These are phyloP conservation scores for Amphiprion percula DNA, from an alignment of 2,113 vertebrate species.

Conservation along the genomic window DNA sequence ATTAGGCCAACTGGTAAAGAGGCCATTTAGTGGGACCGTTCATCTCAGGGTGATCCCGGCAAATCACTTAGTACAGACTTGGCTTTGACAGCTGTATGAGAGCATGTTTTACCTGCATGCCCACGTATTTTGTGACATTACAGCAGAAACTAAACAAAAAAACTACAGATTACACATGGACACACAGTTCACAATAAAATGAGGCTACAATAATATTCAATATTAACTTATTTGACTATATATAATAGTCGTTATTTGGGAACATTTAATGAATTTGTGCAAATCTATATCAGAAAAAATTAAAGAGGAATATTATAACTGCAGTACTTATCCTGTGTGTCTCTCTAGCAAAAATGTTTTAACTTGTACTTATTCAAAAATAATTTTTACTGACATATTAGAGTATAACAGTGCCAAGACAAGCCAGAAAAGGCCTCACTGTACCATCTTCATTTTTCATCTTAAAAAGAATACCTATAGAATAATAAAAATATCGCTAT, in stretches of 20 bases:
- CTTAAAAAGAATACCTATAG: not conserved
- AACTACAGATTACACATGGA: not conserved
- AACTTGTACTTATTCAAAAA: conserved; percentile 3
- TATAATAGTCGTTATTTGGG: not conserved
- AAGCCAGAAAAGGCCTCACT: conserved; percentile 31
- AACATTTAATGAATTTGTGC: not conserved
- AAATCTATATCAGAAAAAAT: not conserved
- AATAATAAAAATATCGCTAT: conserved; percentile 10
- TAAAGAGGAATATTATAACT: not conserved
- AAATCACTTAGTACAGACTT: conserved; percentile 40
- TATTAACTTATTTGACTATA: no score
- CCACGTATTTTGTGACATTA: conserved; percentile 1
- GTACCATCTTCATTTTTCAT: conserved; percentile 6
- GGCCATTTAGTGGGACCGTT: conserved; percentile 56
- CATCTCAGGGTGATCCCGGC: conserved; percentile 50
- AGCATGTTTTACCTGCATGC: conserved; percentile 2
- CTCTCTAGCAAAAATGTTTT: not conserved
- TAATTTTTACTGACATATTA: conserved; percentile 4
- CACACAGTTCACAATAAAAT: not conserved
- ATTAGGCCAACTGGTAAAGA: conserved; percentile 65
- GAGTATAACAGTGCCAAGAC: not conserved
- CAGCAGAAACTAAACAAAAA: not conserved
- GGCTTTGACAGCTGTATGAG: conserved; percentile 32
- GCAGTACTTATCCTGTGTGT: not conserved
- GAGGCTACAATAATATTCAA: not conserved